These are phyloP conservation scores for Melinopterus prodromus DNA, from an alignment of 2,888 invertebrate genomes.

Conservation along the genomic window DNA sequence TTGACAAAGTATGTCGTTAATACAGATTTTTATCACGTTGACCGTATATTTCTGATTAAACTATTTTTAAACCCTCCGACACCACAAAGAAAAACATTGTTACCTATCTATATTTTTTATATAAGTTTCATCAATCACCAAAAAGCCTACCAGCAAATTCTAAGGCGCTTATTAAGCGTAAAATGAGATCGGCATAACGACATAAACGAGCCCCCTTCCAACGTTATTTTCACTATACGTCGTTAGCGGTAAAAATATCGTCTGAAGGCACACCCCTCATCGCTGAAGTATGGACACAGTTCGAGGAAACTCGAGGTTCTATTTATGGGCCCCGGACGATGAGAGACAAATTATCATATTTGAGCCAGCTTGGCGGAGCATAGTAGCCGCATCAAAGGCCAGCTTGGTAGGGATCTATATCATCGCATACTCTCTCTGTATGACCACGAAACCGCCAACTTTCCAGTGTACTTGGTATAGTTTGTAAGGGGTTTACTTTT, in stretches of 20 bases:
- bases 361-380: not conserved
- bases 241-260: not conserved
- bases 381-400: not conserved
- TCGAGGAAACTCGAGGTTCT: not conserved
- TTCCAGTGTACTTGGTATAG: not conserved
- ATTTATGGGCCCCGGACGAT: not conserved
- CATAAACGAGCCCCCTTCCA: not conserved
- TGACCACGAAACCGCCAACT: not conserved
- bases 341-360: conserved; percentile 4
- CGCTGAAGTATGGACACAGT: not conserved
- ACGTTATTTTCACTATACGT: not conserved
- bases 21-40: too few relatives aligned
- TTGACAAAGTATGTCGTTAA: too few relatives aligned
- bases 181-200: not conserved
- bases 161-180: not conserved
- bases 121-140: not conserved
- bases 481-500: not conserved
- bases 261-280: not conserved
- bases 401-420: not conserved
- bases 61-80: too few relatives aligned
- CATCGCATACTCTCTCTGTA: not conserved
- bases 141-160: not conserved
- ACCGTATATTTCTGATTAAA: too few relatives aligned
- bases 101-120: too few relatives aligned
- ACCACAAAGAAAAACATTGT: too few relatives aligned